Evolutionary conservation across 2,888 invertebrate species (phyloP), one percentile per base, ranked within the genome.

Genomic region (Cylloceria caligata): DNA sequence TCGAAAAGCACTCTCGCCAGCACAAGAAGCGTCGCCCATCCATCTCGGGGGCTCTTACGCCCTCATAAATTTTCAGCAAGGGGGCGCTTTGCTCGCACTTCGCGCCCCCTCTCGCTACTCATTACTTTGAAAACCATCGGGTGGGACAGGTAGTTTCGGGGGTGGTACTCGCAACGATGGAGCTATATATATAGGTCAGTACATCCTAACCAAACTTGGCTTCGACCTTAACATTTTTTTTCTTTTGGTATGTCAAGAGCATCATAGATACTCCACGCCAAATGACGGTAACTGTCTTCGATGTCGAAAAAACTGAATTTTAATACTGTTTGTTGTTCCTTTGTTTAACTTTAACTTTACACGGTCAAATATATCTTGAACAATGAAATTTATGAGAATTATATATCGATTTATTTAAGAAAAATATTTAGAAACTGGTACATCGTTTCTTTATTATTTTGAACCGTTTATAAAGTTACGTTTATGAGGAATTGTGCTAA

Each of bases 11-110:
- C 80, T 81, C 80, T 76, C 72, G 47, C 62, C 45, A 30, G 65
- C 42, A 24, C n/a, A 24, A 67, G 57, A 49, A 75, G 71, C 69
- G 71, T 71, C 71, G 72, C 80, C 76, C 72, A 81, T 81, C 80
- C 76, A 76, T 81, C 80, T 72, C 72, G 49, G 60, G 30, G 67
- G 80, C 80, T 81, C 80, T 81, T 81, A 81, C 76, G 65, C 76
- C 72, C 80, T 76, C 80, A 81, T 81, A 81, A 72, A 81, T 81
- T 81, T 76, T 81, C 72, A 81, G 76, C 76, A 45, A 76, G 64
- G 67, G 71, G 67, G 57, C 65, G 80, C 80, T 75, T 65, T 75
- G 55, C 74, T 69, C 73, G 21, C 30, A 19, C 36, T 36, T n/a
- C n/a, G n/a, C 60, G 27, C 57, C 62, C 69, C 45, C 49, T 65